Evolutionary conservation across 2,888 invertebrate species (phyloP).

Genomic region (Drosophila birchii): DNA sequence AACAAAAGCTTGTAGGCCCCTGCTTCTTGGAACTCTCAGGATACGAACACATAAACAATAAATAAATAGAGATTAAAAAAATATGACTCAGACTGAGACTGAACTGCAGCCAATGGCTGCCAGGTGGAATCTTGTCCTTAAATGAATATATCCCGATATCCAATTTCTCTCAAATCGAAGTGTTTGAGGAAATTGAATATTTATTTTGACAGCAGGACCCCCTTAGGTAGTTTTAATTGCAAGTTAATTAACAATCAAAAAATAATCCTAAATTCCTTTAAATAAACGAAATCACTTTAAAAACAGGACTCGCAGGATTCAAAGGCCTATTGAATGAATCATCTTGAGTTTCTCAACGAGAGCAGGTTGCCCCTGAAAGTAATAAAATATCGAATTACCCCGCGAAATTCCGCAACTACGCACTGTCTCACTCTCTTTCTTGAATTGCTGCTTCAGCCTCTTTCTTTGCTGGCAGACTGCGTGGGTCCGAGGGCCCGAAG

Average conservation of each 20-base stretch:
- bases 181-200: conserved; percentile 72
- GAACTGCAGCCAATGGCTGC: conserved; percentile 45
- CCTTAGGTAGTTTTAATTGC: conserved; percentile 60
- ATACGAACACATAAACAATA: conserved; percentile 39
- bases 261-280: conserved; percentile 17
- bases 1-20: conserved; percentile 67
- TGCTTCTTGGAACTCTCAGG: conserved; percentile 59
- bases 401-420: conserved; percentile 62
- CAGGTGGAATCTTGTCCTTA: conserved; percentile 19
- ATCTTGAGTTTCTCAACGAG: conserved; percentile 20
- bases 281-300: conserved; percentile 61
- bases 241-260: conserved; percentile 75
- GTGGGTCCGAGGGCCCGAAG: conserved; percentile 46
- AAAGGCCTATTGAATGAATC: conserved; percentile 56
- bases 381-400: conserved; percentile 69
- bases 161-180: conserved; percentile 23
- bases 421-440: conserved; percentile 34
- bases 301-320: conserved; percentile 30
- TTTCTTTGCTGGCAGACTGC: conserved; percentile 62
- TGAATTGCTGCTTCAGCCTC: background rate
- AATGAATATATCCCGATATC: conserved; percentile 12
- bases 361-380: conserved; percentile 7
- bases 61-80: background rate
- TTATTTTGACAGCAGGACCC: conserved; percentile 79
- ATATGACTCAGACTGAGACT: background rate